Evolutionary conservation across 2,113 vertebrate genomes (phyloP).

Genomic region (Dicerorhinus sumatrensis): DNA sequence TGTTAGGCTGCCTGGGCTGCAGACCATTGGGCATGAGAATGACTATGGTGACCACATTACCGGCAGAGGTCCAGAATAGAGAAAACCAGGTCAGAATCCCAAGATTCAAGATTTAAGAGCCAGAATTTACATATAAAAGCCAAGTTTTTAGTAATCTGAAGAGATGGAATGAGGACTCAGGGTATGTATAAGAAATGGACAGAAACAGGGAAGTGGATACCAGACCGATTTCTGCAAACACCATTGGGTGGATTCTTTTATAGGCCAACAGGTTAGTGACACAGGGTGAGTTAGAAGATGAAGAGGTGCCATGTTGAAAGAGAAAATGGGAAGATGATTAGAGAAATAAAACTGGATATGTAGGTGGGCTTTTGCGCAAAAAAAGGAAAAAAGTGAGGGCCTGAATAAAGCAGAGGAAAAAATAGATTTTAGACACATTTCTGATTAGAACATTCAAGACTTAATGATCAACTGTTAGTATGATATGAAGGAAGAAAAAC

Average conservation of each 20-base stretch:
- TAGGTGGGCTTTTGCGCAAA: not conserved
- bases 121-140: not conserved
- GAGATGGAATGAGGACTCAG: not conserved
- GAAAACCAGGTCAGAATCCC: not conserved
- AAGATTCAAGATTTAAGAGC: not conserved
- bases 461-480: not conserved
- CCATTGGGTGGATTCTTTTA: not conserved
- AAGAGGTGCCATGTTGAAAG: not conserved
- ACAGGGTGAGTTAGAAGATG: not conserved
- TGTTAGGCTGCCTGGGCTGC: not conserved
- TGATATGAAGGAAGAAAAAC: not conserved
- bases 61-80: not conserved
- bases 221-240: not conserved
- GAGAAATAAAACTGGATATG: conserved; percentile 18
- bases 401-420: not conserved
- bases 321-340: not conserved
- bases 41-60: not conserved
- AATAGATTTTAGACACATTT: not conserved
- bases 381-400: not conserved
- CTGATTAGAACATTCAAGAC: conserved; percentile 16
- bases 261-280: not conserved
- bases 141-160: conserved; percentile 20
- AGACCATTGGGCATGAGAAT: not conserved
- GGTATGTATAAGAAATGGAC: not conserved
- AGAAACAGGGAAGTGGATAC: not conserved